These are phyloP conservation scores for Dryoscopus gambensis DNA, from an alignment of 2,113 vertebrate genomes.

Conservation along the genomic window DNA sequence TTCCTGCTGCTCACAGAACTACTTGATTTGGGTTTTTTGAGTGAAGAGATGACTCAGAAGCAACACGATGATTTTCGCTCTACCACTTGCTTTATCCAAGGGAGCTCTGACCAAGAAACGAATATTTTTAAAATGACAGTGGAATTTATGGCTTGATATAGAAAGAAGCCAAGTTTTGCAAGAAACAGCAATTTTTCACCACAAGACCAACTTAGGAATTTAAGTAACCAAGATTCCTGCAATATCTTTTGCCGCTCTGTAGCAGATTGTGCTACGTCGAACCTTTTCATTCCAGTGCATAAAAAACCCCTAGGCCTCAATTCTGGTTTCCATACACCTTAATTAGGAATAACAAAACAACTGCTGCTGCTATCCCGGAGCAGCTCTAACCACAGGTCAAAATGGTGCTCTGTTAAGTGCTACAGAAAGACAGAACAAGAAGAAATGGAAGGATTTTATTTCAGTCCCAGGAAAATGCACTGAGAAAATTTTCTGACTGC, in stretches of 20 bases:
- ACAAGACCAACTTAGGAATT: background rate
- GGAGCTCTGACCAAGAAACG: background rate
- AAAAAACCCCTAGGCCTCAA: background rate
- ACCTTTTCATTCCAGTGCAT: background rate
- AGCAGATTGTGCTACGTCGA: accelerated
- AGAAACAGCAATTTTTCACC: background rate
- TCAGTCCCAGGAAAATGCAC: background rate
- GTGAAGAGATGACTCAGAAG: background rate
- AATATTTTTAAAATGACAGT: background rate
- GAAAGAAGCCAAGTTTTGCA: background rate
- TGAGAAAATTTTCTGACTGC: background rate
- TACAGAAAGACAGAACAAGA: background rate
- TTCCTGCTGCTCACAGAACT: background rate
- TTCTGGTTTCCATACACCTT: background rate
- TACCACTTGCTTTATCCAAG: background rate
- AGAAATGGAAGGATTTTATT: background rate
- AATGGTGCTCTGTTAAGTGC: background rate
- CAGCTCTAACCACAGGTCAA: background rate
- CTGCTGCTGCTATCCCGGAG: background rate
- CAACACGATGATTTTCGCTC: background rate
- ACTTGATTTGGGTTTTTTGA: background rate
- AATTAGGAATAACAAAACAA: background rate
- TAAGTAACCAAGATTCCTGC: background rate
- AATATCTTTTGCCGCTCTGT: background rate
- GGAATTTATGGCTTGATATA: background rate